These are phyloP conservation scores for Laspeyria flexula DNA, from an alignment of 2,888 invertebrate species.

Conservation along the genomic window DNA sequence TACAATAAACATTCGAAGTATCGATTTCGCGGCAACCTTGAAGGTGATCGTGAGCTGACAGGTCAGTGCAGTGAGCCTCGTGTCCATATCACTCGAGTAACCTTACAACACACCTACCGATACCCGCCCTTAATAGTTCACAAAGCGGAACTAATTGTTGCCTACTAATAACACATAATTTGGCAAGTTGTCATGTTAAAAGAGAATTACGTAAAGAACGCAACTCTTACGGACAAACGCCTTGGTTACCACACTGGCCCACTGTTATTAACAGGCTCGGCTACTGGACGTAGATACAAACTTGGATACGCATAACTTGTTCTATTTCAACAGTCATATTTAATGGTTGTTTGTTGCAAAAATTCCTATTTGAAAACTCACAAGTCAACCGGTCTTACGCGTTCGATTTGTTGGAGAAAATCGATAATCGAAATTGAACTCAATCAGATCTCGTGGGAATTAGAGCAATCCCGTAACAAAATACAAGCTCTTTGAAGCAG, in stretches of 20 bases:
- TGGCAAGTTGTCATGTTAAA: constrained; percentile 71
- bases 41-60: constrained; percentile 64
- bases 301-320: constrained; percentile 60
- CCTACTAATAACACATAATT: constrained; percentile 55
- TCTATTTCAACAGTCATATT: constrained; percentile 59
- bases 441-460: constrained; percentile 8
- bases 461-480: too few species aligned
- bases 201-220: constrained; percentile 71
- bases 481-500: too few species aligned
- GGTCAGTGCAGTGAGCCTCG: constrained; percentile 53
- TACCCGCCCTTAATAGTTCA: constrained; percentile 73
- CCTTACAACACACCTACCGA: constrained; percentile 59
- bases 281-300: constrained; percentile 51
- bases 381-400: constrained; percentile 45
- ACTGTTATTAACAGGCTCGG: constrained; percentile 56
- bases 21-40: constrained; percentile 76
- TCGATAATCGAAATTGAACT: background rate
- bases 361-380: constrained; percentile 56
- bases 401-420: constrained; percentile 19
- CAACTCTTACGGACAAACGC: constrained; percentile 59
- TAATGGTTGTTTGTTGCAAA: constrained; percentile 60
- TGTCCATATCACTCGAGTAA: constrained; percentile 47
- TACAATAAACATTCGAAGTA: constrained; percentile 61
- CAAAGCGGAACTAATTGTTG: constrained; percentile 75
- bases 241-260: constrained; percentile 58